phyloP scores from a whole-genome alignment of 2,797 vertebrate species.

The Gallinago nigripennis region DNA sequence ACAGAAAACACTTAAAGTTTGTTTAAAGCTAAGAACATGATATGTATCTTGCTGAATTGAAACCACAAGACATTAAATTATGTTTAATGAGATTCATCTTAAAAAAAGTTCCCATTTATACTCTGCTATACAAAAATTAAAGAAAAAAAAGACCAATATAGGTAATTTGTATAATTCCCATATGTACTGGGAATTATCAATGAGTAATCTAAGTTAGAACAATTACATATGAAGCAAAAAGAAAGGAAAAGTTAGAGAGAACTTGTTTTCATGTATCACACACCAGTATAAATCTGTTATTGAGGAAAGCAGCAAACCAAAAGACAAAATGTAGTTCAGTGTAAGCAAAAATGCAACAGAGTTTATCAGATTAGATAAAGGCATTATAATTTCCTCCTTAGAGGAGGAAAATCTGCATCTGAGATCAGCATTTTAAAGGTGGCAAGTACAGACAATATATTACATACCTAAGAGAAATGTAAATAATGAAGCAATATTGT shows the following conservation, averaged over 20 bases:
- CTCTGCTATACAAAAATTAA: neutral
- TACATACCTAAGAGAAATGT: neutral
- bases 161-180: neutral
- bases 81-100: neutral
- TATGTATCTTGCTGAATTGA: neutral
- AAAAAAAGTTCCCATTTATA: neutral
- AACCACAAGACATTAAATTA: neutral
- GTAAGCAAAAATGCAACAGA: neutral
- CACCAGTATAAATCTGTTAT: neutral
- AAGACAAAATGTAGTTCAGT: neutral
- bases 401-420: neutral
- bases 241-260: neutral
- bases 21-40: neutral
- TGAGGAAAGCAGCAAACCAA: neutral
- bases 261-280: neutral
- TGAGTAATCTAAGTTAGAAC: neutral
- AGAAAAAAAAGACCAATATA: neutral
- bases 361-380: neutral
- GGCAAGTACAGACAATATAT: constrained; percentile 20
- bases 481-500: constrained; percentile 16
- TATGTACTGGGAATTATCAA: neutral
- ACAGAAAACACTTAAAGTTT: neutral
- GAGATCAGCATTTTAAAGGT: constrained; percentile 4
- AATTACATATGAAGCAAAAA: neutral
- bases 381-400: neutral